A percentile compares a stretch with the other conserved stretches of the same genome.
Conservation (phyloP, 2,888 invertebrate genomes). For the Ichneumoninae sp. region DNA sequence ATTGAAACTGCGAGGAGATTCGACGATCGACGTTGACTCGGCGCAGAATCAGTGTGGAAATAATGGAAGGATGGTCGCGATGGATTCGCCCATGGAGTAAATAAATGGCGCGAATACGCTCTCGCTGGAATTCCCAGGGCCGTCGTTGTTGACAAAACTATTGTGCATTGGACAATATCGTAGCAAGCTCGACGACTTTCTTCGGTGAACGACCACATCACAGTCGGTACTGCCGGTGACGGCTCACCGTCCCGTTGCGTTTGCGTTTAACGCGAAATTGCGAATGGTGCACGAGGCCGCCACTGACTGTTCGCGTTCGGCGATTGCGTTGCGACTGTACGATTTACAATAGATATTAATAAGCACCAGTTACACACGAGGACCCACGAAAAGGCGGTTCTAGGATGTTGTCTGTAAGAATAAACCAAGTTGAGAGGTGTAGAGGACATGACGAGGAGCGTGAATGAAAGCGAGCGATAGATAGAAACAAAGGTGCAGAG, state of each 20-base stretch:
- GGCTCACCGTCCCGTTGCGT: too few relatives aligned
- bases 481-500: slow-evolving; percentile 43
- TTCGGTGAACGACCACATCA: too few relatives aligned
- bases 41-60: background rate
- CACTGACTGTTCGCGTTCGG: slow-evolving; percentile 17
- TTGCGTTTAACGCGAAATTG: too few relatives aligned
- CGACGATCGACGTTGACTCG: slow-evolving; percentile 13
- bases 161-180: too few relatives aligned
- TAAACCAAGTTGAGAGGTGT: background rate
- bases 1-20: slow-evolving; percentile 27
- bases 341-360: slow-evolving; percentile 22
- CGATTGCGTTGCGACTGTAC: slow-evolving; percentile 21
- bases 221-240: too few relatives aligned
- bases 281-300: background rate
- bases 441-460: slow-evolving; percentile 13
- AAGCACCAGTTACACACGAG: slow-evolving; percentile 30
- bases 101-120: background rate
- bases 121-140: background rate
- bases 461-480: slow-evolving; percentile 14
- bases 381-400: slow-evolving; percentile 2
- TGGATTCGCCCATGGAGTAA: slow-evolving; percentile 5
- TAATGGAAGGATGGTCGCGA: background rate
- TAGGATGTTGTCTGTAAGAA: background rate
- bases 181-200: too few relatives aligned
- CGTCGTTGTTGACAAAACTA: background rate